Base-by-base conservation (phyloP, 1,140 invertebrate species). In the Hycleus cichorii region DNA sequence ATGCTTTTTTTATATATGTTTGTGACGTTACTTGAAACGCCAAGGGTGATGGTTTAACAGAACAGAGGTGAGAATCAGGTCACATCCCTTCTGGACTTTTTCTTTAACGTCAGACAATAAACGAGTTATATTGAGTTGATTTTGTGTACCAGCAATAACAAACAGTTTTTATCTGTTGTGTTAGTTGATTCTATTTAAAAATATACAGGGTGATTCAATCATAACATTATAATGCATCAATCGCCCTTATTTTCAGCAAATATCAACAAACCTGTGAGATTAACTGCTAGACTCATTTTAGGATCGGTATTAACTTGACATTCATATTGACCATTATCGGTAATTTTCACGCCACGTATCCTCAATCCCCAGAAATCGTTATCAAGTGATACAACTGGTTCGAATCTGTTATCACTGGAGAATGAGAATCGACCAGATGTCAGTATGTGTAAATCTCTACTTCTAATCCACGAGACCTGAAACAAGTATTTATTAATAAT, bases 271-370 rank as follows among this genome's bases (percentile, higher is more conserved):
- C 43, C 84, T 26, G 76, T 80, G 12, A 88, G 77, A 65, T 80
- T 81, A 63, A 86, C 81, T 55, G 81, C 81, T 63, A 82, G 77
- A 74, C 83, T 87, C 74, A 86, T 82, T 72, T 88, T 89, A n/a
- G 87, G 87, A 64, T 89, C 85, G 1, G 86, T 88, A 70, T 88
- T 89, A 66, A 90, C 81, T 73, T 90, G 88, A 66, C 87, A 90
- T 76, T 89, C 86, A 76, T 89, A 89, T 42, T 81, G 76, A 38
- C 88, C 88, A 9, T 82, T 76, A 72, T 91, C 89, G 6, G 78
- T 70, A 60, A 76, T 71, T 51, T 80, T 79, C 6, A 83, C 80
- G n/a, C 80, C 79, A 50, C 80, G 78, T 49, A 91, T 83, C 64
- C 82, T 77, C 43, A 93, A 77, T 18, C 83, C 83, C 83, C 84